Base-by-base conservation (phyloP, 2,797 vertebrate species). In the Choloepus didactylus region DNA sequence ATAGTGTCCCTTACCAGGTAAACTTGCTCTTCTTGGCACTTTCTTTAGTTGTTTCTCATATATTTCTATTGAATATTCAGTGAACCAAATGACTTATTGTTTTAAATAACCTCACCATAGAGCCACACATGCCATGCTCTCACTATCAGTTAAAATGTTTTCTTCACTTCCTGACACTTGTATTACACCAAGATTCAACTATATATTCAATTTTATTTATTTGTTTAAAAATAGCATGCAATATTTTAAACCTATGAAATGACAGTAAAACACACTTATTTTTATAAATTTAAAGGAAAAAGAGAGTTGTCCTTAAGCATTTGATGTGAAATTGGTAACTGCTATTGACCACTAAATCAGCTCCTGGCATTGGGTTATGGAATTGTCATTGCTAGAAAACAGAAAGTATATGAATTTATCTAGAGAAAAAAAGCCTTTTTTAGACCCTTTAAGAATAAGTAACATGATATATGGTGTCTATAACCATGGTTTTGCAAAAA, bases 371-470 rank as follows among this genome's bases (percentile, higher is more conserved):
- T 44, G n/a, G 70, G 59, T 91, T 87, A 76, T 56, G 4, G 94
- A 93, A 64, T 62, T 96, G 83, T 92, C 92, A 72, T 23, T 93
- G 85, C 16, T 38, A 60, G 60, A 87, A 73, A 89, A 94, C 19
- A 88, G 31, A 70, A 88, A 92, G n/a, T 23, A 44, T 25, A 67
- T 11, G 73, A 6, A 72, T 73, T 70, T 85, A 76, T 86, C 41
- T 44, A 41, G 79, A 19, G 79, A 60, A 25, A 82, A 44, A 82
- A 88, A 51, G 5, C 16, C 19, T 75, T 85, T 76, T 85, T 79
- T n/a, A 79, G 76, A 92, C 31, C 64, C 72, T 91, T 64, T 41
- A 70, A 87, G 59, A 72, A 72, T 38, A 64, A 66, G 44, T 88
- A 83, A 86, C 79, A 49, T 88, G 59, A 85, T 89, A 6, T 9